Evolutionary conservation across 2,888 invertebrate species (phyloP), one percentile per base, ranked within the genome.

Genomic region (Steromphala cineraria): DNA sequence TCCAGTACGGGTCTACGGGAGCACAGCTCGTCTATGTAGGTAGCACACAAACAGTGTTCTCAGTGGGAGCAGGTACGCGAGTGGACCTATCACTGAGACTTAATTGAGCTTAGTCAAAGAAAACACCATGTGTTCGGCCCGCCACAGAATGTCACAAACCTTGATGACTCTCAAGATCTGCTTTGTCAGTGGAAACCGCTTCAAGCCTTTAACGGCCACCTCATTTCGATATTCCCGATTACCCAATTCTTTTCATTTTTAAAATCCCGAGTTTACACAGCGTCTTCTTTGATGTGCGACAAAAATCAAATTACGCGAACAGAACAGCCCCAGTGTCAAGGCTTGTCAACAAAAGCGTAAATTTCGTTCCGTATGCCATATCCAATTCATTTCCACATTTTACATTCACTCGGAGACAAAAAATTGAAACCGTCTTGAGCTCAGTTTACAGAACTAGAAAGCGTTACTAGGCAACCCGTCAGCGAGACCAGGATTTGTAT

Each of bases 381-480:
- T 71, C 71, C 71, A 71, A 71, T 71, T 71, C 36, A 71, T 24
- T 31, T 71, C 71, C 71, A 71, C 71, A 71, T 71, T 71, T 71
- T 40, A n/a, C 40, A 71, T 71, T 71, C 40, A 71, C 19, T 40
- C 31, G 36, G 19, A 10, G n/a, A 36, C 31, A 71, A 71, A 71
- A 28, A 71, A 31, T 19, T 40, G 71, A 71, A 71, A 71, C 71
- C 36, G 40, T 40, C 71, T 71, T 71, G 19, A 36, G 71, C 15
- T 71, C 71, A 71, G 31, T 71, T 71, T 71, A 71, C 71, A 71
- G 40, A 36, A 71, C 28, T 36, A 71, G 40, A 71, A 71, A 71
- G 36, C 71, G 71, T 71, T 71, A 24, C 71, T 31, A 36, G 19
- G 71, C 71, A 71, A 71, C 71, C 40, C 36, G 17, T 71, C 71